phyloP scores from a whole-genome alignment of 2,113 vertebrate genomes.

The Lates calcarifer region DNA sequence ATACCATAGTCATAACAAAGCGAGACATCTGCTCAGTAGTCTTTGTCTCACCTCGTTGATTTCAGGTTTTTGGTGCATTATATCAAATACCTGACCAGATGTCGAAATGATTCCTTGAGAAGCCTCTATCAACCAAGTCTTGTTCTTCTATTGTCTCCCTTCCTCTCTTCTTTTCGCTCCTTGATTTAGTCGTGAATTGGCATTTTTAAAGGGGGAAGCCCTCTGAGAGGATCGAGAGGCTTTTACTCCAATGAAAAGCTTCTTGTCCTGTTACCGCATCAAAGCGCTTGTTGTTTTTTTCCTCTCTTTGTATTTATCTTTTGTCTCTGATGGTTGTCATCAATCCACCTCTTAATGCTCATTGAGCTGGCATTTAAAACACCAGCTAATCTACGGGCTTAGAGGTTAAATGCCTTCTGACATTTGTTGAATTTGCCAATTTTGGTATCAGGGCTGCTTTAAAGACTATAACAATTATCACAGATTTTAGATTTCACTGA shows the following conservation, averaged over 20 bases:
- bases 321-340: conserved; percentile 48
- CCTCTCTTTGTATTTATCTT: conserved; percentile 21
- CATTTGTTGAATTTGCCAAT: conserved; percentile 17
- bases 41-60: conserved; percentile 5
- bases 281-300: conserved; percentile 11
- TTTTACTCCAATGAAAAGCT: conserved; percentile 51
- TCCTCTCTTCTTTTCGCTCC: background rate
- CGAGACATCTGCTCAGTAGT: conserved; percentile 47
- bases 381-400: conserved; percentile 26
- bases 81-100: conserved; percentile 46
- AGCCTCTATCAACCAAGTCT: background rate
- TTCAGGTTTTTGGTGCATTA: conserved; percentile 20
- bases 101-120: background rate
- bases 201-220: conserved; percentile 12
- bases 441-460: background rate
- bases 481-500: background rate
- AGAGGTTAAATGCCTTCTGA: conserved; percentile 24
- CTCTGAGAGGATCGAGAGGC: conserved; percentile 12
- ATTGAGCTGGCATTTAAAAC: conserved; percentile 34
- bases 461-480: background rate
- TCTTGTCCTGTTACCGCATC: background rate
- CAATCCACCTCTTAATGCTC: conserved; percentile 32
- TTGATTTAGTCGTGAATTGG: conserved; percentile 17
- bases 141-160: conserved; percentile 11
- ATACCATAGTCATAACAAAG: conserved; percentile 12